Base-by-base conservation (phyloP, 2,888 invertebrate genomes). In the Nasonia oneida region DNA sequence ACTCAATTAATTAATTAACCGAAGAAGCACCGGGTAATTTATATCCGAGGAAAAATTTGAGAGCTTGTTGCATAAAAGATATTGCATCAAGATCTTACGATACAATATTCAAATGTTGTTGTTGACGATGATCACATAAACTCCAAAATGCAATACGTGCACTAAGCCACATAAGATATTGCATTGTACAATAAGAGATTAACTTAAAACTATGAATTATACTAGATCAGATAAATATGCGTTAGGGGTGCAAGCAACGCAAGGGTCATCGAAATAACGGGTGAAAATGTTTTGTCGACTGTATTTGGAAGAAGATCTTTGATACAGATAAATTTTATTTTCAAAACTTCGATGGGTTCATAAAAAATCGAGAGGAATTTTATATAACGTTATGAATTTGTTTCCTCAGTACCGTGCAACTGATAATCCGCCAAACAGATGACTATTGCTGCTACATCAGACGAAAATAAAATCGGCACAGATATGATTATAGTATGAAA, bases 1-100 rank as follows among this genome's bases (percentile, higher is more conserved):
- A 79, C 8, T 23, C 42, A 64, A 42, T 73, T 80, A 84, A 87
- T 87, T 84, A 84, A 84, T 84, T 84, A 76, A 82, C 61, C 6
- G 57, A 18, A 75, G 70, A 79, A 78, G 57, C 1, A 74, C 70
- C 33, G 50, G 73, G 57, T 79, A 78, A 23, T 57, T 74, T 74
- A 77, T 67, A 76, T 64, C 29, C 23, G 10, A 74, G 8, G 71
- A 47, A 23, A 73, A 73, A 42, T 73, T 23, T 3, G 47, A 73
- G 23, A 12, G 12, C 14, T 42, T 4, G 23, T n/a, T 42, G 23
- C 14, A 23, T 73, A 47, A 73, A 2, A 18, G 37, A 71, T 29
- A 73, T 29, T 14, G n/a, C 37, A 37, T 37, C 10, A 67, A 67
- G 33, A 67, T 67, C 14, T 67, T 33, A 14, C 14, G 67, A 67